phyloP scores from a whole-genome alignment of 1,140 invertebrate species.

The Neodiprion fabricii region DNA sequence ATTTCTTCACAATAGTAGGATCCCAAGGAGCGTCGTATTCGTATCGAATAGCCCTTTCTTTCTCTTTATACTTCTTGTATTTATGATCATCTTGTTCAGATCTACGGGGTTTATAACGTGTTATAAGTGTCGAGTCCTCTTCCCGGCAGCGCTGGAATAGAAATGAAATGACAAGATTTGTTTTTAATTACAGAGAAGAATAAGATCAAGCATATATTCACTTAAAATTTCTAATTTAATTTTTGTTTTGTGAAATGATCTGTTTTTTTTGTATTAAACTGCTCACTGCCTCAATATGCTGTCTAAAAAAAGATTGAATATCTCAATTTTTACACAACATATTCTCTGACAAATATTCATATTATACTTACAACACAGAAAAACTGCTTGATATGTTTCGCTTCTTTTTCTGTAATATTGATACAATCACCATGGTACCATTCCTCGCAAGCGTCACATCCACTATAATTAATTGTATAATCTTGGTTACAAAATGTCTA shows the following conservation, averaged over 20 bases:
- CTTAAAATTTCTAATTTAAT: neutral
- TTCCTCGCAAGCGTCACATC: slow-evolving; percentile 96
- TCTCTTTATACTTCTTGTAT: slow-evolving; percentile 54
- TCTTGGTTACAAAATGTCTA: slow-evolving; percentile 20
- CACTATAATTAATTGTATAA: slow-evolving; percentile 63
- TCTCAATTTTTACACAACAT: neutral
- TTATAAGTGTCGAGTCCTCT: slow-evolving; percentile 82
- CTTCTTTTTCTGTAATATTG: slow-evolving; percentile 90
- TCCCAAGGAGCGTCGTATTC: slow-evolving; percentile 51
- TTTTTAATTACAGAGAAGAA: slow-evolving; percentile 6
- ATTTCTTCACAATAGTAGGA: slow-evolving; percentile 46
- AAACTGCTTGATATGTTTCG: slow-evolving; percentile 92
- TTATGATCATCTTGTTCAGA: slow-evolving; percentile 66
- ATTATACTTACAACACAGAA: slow-evolving; percentile 73
- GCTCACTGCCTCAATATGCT: too few species aligned
- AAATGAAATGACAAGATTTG: slow-evolving; percentile 21
- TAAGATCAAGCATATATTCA: neutral
- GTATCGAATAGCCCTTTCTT: slow-evolving; percentile 45
- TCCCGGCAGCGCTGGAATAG: slow-evolving; percentile 71
- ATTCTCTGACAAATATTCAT: neutral
- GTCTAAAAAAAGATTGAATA: too few species aligned
- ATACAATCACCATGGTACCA: slow-evolving; percentile 99
- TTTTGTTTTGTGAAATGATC: too few species aligned
- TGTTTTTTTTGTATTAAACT: too few species aligned
- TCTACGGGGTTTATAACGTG: slow-evolving; percentile 77